Evolutionary conservation across 2,113 vertebrate species (phyloP), one percentile per base, ranked within the genome.

Genomic region (Siniperca chuatsi): DNA sequence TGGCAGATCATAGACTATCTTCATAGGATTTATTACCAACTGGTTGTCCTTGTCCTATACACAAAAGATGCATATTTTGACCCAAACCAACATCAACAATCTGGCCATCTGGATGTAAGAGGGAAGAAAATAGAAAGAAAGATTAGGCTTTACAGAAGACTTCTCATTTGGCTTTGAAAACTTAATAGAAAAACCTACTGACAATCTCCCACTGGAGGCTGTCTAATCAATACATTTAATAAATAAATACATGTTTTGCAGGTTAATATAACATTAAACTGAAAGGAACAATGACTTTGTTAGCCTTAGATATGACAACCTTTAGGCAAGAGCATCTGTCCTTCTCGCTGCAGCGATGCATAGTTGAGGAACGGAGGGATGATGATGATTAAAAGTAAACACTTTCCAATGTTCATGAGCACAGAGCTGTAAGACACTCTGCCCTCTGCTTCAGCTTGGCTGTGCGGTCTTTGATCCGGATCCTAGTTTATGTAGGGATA

Each of bases 331-430:
- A 96, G 94, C 85, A 95, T 83, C 74, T 94, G 92, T 84, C 92
- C 95, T 86, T 97, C 96, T 92, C 95, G 92, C 84, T 97, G 96
- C 65, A 97, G 93, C 0, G 96, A 96, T 21, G 96, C 95, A 29
- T 96, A 97, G 92, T 97, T 97, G 69, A 97, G 94, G 76, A 97
- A 96, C 0, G 96, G 95, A 79, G 96, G 96, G 74, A 96, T 82
- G 82, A 96, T 60, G 87, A 96, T 66, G 25, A 96, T 72, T n/a
- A 96, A 83, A 20, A 97, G 90, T 9, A 96, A 83, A 92, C 92
- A 93, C 62, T 96, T 96, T 29, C 93, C 94, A 55, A 93, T 66
- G 61, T 93, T 95, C 6, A 82, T 52, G 42, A 96, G 86, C 29
- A 92, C 81, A 29, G 94, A 92, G 75, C 92, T 74, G 66, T 85